These are phyloP conservation scores for Bombycilla garrulus DNA, from an alignment of 2,113 vertebrate species.

Conservation along the genomic window DNA sequence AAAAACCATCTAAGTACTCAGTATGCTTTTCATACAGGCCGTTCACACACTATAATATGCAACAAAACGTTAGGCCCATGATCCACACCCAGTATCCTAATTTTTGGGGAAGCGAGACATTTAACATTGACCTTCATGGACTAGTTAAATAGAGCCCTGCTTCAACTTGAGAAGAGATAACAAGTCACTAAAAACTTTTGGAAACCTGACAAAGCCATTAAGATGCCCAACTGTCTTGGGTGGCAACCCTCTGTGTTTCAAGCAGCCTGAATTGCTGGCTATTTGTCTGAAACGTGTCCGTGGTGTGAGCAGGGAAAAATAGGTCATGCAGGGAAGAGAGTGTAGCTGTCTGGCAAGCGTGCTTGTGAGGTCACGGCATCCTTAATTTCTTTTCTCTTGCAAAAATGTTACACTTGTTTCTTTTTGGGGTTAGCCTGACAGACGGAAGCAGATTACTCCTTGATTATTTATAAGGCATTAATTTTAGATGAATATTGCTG, in stretches of 20 bases:
- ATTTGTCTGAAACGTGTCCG: not conserved
- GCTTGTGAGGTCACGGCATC: slow-evolving; percentile 46
- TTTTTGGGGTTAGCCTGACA: slow-evolving; percentile 67
- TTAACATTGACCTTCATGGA: not conserved
- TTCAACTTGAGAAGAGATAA: not conserved
- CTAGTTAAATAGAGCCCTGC: not conserved
- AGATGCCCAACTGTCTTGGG: slow-evolving; percentile 4
- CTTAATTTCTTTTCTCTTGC: slow-evolving; percentile 51
- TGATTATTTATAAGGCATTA: slow-evolving; percentile 73
- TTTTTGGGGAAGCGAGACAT: not conserved
- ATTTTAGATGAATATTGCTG: slow-evolving; percentile 69
- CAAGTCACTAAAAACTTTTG: not conserved
- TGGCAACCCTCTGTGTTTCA: not conserved
- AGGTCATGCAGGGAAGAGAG: slow-evolving; percentile 21
- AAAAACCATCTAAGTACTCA: not conserved
- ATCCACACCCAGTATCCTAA: not conserved
- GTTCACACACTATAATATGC: rapidly evolving
- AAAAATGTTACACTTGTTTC: slow-evolving; percentile 47
- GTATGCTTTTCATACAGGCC: not conserved
- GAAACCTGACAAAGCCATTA: not conserved
- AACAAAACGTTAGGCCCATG: not conserved
- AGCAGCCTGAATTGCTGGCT: not conserved
- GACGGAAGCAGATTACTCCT: slow-evolving; percentile 60
- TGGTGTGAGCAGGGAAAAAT: slow-evolving; percentile 42
- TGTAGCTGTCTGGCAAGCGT: slow-evolving; percentile 33